A percentile compares a stretch with the other conserved stretches of the same genome.
Evolutionary conservation across 2,797 vertebrate genomes (phyloP).

Genomic region (Anguilla obscura): DNA sequence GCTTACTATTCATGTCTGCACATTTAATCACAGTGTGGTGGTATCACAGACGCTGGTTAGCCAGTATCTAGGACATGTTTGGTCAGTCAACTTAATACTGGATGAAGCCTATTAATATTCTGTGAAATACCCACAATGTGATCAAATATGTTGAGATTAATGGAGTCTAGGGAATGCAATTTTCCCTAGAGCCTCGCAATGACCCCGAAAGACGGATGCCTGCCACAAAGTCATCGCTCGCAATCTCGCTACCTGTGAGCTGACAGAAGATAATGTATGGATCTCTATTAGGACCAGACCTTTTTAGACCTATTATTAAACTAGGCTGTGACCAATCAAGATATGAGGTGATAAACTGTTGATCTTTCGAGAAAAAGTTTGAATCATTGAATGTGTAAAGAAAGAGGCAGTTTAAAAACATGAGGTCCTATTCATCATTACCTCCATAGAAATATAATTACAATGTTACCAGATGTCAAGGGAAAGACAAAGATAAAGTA

Average conservation of each 20-base stretch:
- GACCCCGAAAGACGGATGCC: neutral
- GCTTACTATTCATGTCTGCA: neutral
- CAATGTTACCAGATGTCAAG: neutral
- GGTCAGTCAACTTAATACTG: constrained; percentile 32
- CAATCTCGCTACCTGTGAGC: neutral
- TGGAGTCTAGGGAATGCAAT: neutral
- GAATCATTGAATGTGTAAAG: neutral
- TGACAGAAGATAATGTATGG: neutral
- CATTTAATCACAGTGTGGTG: neutral
- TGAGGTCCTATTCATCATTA: neutral
- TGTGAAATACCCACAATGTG: constrained; percentile 26
- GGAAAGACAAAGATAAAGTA: constrained; percentile 33
- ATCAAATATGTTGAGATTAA: constrained; percentile 13
- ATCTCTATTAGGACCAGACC: neutral
- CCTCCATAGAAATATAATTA: neutral
- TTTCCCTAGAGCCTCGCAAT: neutral
- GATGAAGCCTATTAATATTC: constrained; percentile 65
- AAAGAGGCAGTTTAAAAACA: neutral
- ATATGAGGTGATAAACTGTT: neutral
- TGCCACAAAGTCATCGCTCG: neutral
- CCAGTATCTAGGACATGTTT: constrained; percentile 50
- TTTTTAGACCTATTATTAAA: neutral
- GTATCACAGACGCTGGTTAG: neutral
- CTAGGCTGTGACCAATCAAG: neutral
- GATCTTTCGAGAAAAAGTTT: neutral